These are phyloP conservation scores for Toxostoma redivivum DNA, from an alignment of 2,113 vertebrate species.

Conservation along the genomic window DNA sequence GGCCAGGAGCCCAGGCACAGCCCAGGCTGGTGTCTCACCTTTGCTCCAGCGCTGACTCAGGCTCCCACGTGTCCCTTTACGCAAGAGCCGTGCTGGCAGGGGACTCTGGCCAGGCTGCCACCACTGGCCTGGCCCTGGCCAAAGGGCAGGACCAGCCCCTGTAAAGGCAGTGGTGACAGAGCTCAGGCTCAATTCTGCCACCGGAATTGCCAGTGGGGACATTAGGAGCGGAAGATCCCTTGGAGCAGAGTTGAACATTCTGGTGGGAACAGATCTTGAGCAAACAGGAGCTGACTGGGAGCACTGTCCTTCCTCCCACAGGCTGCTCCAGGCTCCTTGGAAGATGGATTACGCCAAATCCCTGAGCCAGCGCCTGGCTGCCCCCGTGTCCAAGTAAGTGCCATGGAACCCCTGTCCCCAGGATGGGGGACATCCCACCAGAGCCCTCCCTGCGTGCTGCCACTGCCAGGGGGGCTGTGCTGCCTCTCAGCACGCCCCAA, in stretches of 20 bases:
- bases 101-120: not conserved
- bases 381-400: slow-evolving; percentile 29
- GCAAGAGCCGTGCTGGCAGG: not conserved
- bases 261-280: not conserved
- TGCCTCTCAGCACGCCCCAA: not conserved
- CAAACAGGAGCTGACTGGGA: not conserved
- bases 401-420: accelerated
- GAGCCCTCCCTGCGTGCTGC: not conserved
- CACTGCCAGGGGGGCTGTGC: accelerated
- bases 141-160: slow-evolving; percentile 9
- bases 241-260: accelerated
- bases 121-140: not conserved
- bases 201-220: not conserved
- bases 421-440: accelerated
- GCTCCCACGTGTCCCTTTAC: not conserved
- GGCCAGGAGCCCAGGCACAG: accelerated
- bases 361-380: slow-evolving; percentile 44
- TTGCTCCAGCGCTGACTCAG: slow-evolving; percentile 24
- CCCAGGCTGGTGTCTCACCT: not conserved
- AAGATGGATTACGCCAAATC: slow-evolving; percentile 51
- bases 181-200: not conserved
- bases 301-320: not conserved
- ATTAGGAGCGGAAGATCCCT: not conserved
- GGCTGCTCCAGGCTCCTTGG: not conserved
- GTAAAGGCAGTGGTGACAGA: not conserved